phyloP scores from a whole-genome alignment of 2,888 invertebrate species.

The Onthophagus sagittarius region DNA sequence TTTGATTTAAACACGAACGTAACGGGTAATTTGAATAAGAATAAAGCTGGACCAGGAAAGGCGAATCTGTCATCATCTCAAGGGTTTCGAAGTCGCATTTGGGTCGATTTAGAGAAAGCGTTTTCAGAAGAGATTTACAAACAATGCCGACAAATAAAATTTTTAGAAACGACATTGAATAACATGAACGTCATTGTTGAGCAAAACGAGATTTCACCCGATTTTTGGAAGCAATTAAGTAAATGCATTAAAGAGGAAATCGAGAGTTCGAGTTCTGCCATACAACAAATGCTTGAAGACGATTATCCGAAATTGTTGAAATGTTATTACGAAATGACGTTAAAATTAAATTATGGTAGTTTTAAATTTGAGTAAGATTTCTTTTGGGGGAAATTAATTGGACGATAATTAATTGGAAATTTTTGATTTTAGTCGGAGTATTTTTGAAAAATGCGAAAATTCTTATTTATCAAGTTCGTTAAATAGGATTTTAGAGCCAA shows the following conservation, averaged over 20 bases:
- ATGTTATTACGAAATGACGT: constrained; percentile 72
- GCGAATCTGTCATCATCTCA: constrained; percentile 49
- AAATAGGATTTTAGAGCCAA: constrained; percentile 76
- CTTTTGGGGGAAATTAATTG: not conserved
- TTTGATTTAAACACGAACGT: constrained; percentile 47
- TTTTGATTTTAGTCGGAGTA: constrained; percentile 47
- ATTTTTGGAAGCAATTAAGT: constrained; percentile 55
- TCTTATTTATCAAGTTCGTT: constrained; percentile 81
- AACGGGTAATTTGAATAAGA: constrained; percentile 26
- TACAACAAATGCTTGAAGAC: constrained; percentile 80
- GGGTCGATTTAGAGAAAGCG: constrained; percentile 85
- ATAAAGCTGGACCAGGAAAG: constrained; percentile 54
- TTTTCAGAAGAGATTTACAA: constrained; percentile 72
- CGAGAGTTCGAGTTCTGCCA: constrained; percentile 53
- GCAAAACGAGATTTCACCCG: constrained; percentile 49
- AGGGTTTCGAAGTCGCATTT: constrained; percentile 65
- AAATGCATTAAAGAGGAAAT: constrained; percentile 52
- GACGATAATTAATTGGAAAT: not conserved
- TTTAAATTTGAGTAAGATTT: constrained; percentile 56
- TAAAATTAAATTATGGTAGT: constrained; percentile 60
- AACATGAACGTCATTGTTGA: constrained; percentile 50
- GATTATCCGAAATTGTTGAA: constrained; percentile 85
- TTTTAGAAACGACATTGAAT: constrained; percentile 52
- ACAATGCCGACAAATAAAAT: constrained; percentile 60
- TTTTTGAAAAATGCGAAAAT: constrained; percentile 74